Conservation (phyloP, 2,888 invertebrate genomes). For the Nemurella pictetii region DNA sequence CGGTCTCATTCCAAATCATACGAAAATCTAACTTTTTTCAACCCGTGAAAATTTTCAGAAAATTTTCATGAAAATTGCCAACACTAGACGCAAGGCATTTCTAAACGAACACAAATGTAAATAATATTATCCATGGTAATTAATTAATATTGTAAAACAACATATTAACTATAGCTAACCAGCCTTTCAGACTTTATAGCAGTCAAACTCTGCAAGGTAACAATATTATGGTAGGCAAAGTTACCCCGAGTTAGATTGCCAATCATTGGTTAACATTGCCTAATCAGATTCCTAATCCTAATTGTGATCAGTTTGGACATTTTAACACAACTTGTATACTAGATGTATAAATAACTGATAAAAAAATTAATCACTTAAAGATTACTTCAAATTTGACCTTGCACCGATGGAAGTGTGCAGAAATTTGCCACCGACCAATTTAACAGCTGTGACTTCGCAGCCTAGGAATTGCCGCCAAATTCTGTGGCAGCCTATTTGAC, state of each 20-base stretch:
- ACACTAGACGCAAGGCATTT: no score
- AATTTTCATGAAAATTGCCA: no score
- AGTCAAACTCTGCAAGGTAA: no score
- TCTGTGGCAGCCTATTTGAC: not conserved
- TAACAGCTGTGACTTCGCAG: not conserved
- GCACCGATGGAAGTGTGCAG: no score
- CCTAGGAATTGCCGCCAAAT: slow-evolving; percentile 1
- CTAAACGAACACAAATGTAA: no score
- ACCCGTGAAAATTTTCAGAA: no score
- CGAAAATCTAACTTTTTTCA: no score
- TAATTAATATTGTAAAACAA: no score
- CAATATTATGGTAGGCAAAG: not conserved
- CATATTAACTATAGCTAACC: no score
- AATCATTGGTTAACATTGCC: slow-evolving; percentile 17
- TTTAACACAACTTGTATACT: slow-evolving; percentile 13
- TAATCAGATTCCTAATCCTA: not conserved
- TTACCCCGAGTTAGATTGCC: not conserved
- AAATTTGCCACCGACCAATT: not conserved
- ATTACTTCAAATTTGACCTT: not conserved
- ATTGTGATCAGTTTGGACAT: not conserved
- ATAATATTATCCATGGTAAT: no score
- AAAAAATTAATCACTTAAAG: not conserved
- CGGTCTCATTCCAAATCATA: no score
- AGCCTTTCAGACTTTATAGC: no score
- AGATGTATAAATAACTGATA: not conserved